Percentiles rank a stretch among this genome's conserved stretches.
These are phyloP conservation scores for Myripristis jacobus DNA, from an alignment of 2,797 vertebrate genomes.

Conservation along the genomic window DNA sequence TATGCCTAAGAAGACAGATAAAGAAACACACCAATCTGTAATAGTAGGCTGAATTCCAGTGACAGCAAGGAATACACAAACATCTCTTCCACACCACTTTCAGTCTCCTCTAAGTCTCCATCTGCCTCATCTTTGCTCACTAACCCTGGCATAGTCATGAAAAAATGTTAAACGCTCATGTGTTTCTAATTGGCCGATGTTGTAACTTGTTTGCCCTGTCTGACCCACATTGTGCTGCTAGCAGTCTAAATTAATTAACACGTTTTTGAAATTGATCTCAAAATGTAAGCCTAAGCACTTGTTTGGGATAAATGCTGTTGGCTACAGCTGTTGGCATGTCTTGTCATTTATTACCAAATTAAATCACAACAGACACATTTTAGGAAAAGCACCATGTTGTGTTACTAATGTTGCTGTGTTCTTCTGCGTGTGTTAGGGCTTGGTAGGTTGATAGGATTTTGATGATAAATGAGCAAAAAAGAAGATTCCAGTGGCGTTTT, in stretches of 20 bases:
- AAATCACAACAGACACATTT: conserved; percentile 67
- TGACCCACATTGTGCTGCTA: conserved; percentile 83
- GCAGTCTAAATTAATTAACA: conserved; percentile 84
- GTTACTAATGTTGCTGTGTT: conserved; percentile 53
- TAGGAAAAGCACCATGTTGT: conserved; percentile 55
- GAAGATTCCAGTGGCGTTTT: conserved; percentile 31
- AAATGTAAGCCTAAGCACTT: conserved; percentile 79
- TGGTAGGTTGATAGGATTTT: conserved; percentile 39
- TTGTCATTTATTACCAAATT: conserved; percentile 71
- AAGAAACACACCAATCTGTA: conserved; percentile 31
- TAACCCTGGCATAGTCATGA: conserved; percentile 57
- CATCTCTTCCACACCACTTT: conserved; percentile 28
- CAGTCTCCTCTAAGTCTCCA: conserved; percentile 47
- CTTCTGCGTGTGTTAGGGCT: conserved; percentile 50
- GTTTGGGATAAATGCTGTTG: conserved; percentile 72
- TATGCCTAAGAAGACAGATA: conserved; percentile 44
- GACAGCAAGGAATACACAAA: conserved; percentile 25
- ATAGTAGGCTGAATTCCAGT: conserved; percentile 34
- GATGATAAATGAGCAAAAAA: conserved; percentile 17
- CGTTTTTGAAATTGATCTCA: conserved; percentile 82
- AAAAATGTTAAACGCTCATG: conserved; percentile 64
- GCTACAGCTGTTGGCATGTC: conserved; percentile 74
- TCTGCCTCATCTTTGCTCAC: conserved; percentile 61
- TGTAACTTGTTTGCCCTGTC: conserved; percentile 82
- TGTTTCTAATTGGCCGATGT: conserved; percentile 83